Base-by-base conservation (phyloP, 2,888 invertebrate species). In the Gymnoscelis rufifasciata region DNA sequence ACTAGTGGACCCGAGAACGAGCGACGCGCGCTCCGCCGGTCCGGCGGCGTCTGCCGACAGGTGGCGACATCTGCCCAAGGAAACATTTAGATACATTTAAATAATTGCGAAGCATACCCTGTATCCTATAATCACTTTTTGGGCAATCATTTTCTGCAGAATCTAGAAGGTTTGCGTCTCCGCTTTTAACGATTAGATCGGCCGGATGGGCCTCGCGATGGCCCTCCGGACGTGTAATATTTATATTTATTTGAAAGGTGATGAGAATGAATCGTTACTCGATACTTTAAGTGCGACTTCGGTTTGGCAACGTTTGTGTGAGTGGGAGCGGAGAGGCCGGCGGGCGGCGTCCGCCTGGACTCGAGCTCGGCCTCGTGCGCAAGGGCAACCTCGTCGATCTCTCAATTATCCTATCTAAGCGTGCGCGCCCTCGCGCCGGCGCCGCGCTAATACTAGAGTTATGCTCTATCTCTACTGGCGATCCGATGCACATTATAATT, bases 51-150 rank as follows among this genome's bases (percentile, higher is more conserved):
- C 63, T 64, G 66, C 70, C 64, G 66, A 68, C 66, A 66, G 70
- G 64, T 66, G 82, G 79, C 79, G 71, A 74, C 62, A 72, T 64
- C 77, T 83, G 87, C 82, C 84, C 77, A 81, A 77, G 74, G 79
- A 81, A 88, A 88, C 81, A 82, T 89, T 90, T 91, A 84, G 86
- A 87, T 78, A 92, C 90, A 91, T 91, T 90, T 91, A 93, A 93
- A 93, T 93, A 94, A 94, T 93, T 93, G 94, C 93, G 94, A 94
- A 94, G 93, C 94, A 93, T 95, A 95, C 95, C 95, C 95, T 95
- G 95, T 95, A 94, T 94, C 94, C 94, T 94, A 94, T 91, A 92
- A 92, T 93, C 92, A 92, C 92, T 91, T 90, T 89, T 90, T 89
- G 90, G 90, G 90, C 90, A 83, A 87, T 88, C 76, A 80, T 81